Evolutionary conservation across 1,140 invertebrate genomes (phyloP), one percentile per base, ranked within the genome.

Genomic region (Theocolax elegans): DNA sequence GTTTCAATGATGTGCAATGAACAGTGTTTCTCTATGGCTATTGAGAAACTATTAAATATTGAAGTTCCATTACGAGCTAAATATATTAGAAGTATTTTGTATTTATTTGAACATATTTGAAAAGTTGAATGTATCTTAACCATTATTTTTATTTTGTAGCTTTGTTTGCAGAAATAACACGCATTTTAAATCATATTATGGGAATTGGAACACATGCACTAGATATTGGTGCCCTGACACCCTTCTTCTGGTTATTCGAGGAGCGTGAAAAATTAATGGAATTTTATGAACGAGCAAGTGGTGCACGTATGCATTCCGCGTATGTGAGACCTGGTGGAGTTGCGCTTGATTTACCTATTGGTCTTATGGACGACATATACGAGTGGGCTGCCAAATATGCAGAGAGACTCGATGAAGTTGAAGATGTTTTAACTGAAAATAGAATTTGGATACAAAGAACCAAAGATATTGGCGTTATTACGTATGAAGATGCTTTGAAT

Each of bases 1-100:
- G 96, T 99, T 0, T 99, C 97, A 0, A 99, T 99, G 97, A 99
- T 99, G 97, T 95, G 93, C 85, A 99, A 99, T 83, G 98, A 99
- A 82, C 97, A 99, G 77, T 95, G 94, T 74, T 99, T 93, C 85
- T 96, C 96, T 8, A 80, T 99, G 58, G 97, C 97, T 3, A 92
- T 99, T 2, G 97, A 99, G 81, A 99, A 99, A 79, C 86, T 99
- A 9, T 87, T 99, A 0, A 97, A 98, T 77, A 97, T 99, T 77
- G 95, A 99, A 65, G 89, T 98, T 51, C 98, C 98, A 0, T 74
- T 93, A 0, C 85, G 98, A 66, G 98, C 96, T 0, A 98, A 99
- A 84, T 99, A 95, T 78, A 99, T 99, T 75, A 86, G 97, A 89
- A 93, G 96, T 97, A 85, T 48, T 25, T 58, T 27, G 10, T 35